Evolutionary conservation across 2,888 invertebrate genomes (phyloP), one percentile per base, ranked within the genome.

Genomic region (Achlya flavicornis): DNA sequence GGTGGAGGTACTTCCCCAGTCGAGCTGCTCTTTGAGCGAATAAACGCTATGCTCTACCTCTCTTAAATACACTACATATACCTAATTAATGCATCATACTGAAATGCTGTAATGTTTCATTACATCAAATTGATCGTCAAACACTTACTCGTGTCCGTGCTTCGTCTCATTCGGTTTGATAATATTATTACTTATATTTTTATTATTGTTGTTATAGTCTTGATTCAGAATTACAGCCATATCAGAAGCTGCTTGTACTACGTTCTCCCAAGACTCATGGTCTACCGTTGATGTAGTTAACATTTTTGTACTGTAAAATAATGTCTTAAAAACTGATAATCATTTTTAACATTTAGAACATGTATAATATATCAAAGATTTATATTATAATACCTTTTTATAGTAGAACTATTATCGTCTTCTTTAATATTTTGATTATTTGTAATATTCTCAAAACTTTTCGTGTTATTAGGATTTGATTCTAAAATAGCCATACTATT

Each of bases 261-360:
- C 78, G 63, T 93, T 93, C 61, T 92, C 92, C 88, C 90, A 93
- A 0, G 93, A 92, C 63, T 91, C 88, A 57, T 86, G 93, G 63
- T 87, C 84, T 6, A 92, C 88, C 70, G 89, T 71, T 6, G 84
- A 77, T 10, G 84, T 84, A 33, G 76, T 62, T 32, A 73, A 0
- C n/a, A 46, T n/a, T 5, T n/a, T n/a, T 46, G n/a, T 46, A 46
- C 46, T 46, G n/a, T 10, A n/a, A 46, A n/a, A 46, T 10, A n/a
- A 46, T 46, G 46, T n/a, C 46, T 46, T 46, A n/a, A 43, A 41
- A 46, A n/a, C 7, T 46, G 6, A 14, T 7, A n/a, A 43, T 46
- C 2, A n/a, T 0, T 46, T n/a, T 5, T 10, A 46, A 46, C 2
- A n/a, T 46, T 46, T n/a, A 46, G 46, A n/a, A 46, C 4, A 46